Evolutionary conservation across 2,888 invertebrate genomes (phyloP).

Genomic region (Eulithis testata): DNA sequence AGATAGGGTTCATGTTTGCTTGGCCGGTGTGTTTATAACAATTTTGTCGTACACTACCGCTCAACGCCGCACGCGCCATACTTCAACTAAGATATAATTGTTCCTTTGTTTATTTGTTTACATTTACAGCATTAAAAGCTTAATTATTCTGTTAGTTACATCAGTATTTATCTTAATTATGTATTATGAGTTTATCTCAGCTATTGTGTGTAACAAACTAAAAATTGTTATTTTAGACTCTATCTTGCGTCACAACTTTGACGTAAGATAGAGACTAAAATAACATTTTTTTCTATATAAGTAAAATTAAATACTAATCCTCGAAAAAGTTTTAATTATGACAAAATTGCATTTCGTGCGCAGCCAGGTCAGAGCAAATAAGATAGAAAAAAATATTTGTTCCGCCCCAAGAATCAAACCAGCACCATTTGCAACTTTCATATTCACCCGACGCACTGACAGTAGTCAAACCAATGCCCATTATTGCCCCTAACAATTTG

Average conservation of each 20-base stretch:
- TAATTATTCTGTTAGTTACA: conserved; percentile 30
- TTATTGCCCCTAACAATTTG: conserved; percentile 22
- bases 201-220: too few relatives aligned
- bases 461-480: conserved; percentile 7
- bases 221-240: neutral
- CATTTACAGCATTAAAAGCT: conserved; percentile 39
- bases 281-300: too few relatives aligned
- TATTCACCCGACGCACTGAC: neutral
- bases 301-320: too few relatives aligned
- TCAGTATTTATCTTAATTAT: conserved; percentile 13
- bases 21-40: conserved; percentile 31
- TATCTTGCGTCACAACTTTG: too few relatives aligned
- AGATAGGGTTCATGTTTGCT: conserved; percentile 40
- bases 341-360: too few relatives aligned
- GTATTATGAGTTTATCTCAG: conserved; percentile 5
- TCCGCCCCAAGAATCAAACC: too few relatives aligned
- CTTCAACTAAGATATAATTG: conserved; percentile 77
- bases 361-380: too few relatives aligned
- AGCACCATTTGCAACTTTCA: neutral
- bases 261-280: too few relatives aligned
- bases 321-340: too few relatives aligned
- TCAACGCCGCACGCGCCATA: conserved; percentile 65
- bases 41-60: conserved; percentile 71
- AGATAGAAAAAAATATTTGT: too few relatives aligned
- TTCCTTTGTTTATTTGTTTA: conserved; percentile 75